Conservation (phyloP, 2,888 invertebrate genomes). For the Nasonia oneida region DNA sequence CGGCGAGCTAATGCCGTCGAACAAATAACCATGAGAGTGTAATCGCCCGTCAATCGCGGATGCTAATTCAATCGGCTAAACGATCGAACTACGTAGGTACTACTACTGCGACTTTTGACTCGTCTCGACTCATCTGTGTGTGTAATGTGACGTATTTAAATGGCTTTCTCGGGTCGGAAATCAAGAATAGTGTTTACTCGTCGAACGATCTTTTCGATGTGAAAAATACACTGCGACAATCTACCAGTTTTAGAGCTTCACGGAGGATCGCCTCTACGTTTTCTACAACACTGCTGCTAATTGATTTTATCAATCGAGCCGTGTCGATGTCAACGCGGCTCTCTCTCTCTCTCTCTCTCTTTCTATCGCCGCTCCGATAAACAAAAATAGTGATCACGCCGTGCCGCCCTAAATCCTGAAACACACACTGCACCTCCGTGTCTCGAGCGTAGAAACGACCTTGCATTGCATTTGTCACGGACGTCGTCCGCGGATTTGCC, state of each 20-base stretch:
- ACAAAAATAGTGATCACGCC: no score
- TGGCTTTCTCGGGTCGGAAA: background rate
- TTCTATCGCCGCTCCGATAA: no score
- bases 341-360: background rate
- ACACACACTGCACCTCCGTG: no score
- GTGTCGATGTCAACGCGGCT: background rate
- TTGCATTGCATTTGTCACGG: conserved; percentile 4
- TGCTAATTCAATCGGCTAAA: background rate
- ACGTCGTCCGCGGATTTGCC: background rate
- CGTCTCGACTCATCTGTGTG: background rate
- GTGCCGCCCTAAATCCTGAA: background rate
- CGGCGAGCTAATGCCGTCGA: background rate
- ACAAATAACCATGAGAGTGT: background rate
- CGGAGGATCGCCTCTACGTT: no score
- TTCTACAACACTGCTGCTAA: background rate
- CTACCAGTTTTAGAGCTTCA: background rate
- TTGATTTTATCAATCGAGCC: background rate
- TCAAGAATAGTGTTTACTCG: background rate
- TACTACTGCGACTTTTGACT: background rate
- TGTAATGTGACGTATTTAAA: background rate
- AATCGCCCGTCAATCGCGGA: conserved; percentile 18
- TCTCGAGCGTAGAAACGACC: background rate
- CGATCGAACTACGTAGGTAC: background rate
- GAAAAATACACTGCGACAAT: background rate
- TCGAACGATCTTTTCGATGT: background rate